phyloP scores from a whole-genome alignment of 1,140 invertebrate genomes.

The Pachypsylla venusta region DNA sequence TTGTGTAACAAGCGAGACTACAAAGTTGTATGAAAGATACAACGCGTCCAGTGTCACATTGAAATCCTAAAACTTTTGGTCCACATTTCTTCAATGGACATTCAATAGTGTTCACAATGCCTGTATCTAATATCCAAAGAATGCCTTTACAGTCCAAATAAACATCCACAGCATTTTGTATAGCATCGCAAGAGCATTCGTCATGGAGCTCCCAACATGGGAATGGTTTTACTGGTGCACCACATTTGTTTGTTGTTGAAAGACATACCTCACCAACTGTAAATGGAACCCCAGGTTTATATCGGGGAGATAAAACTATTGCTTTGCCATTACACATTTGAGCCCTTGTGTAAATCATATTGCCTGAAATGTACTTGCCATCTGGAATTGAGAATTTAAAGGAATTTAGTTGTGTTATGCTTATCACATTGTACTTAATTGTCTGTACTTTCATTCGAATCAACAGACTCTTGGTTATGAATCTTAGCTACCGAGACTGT shows the following conservation, averaged over 20 bases:
- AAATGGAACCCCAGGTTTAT: conserved; percentile 40
- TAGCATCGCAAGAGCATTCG: conserved; percentile 41
- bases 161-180: conserved; percentile 44
- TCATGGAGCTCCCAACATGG: conserved; percentile 45
- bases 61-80: conserved; percentile 49
- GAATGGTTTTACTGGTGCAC: conserved; percentile 37
- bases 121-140: conserved; percentile 51
- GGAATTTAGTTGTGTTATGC: too few relatives aligned
- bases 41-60: conserved; percentile 35
- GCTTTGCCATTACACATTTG: conserved; percentile 41
- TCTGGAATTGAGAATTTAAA: too few relatives aligned
- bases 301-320: conserved; percentile 41
- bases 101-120: conserved; percentile 45
- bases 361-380: conserved; percentile 39
- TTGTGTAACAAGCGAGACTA: conserved; percentile 33
- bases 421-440: too few relatives aligned
- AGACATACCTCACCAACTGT: conserved; percentile 41
- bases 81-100: conserved; percentile 42
- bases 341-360: conserved; percentile 41
- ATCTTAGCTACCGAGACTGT: too few relatives aligned
- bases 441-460: too few relatives aligned
- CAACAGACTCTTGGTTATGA: too few relatives aligned
- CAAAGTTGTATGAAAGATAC: conserved; percentile 42
- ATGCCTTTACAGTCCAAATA: conserved; percentile 40
- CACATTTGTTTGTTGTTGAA: conserved; percentile 31